Base-by-base conservation (phyloP, 2,797 vertebrate genomes). In the Buceros bicornis region DNA sequence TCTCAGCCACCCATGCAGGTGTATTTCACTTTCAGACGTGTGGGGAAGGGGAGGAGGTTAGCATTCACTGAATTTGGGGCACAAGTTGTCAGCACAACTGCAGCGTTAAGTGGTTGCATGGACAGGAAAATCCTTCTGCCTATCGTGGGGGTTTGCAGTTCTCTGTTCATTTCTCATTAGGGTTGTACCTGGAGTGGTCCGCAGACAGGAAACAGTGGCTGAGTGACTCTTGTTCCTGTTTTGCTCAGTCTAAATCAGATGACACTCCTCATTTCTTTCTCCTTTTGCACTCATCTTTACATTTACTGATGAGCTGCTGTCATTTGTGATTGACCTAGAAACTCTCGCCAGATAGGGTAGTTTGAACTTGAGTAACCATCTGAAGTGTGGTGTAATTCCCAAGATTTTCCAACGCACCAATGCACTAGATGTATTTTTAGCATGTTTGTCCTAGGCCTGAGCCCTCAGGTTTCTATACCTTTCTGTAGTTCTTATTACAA, bases 111-210 rank as follows among this genome's bases (percentile, higher is more conserved):
- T 65, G 43, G 26, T 33, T 79, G 21, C 57, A 83, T 0, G 16
- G 83, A 70, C 73, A 94, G 79, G 31, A 73, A 90, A 88, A 87
- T 79, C 62, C 72, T 81, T 35, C 58, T 58, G 42, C 61, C 58
- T 72, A 2, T 65, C 4, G 2, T 1, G 10, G 69, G 64, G 33
- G 89, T 88, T 69, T 88, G 57, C 61, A 57, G 76, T 24, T 40
- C 57, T 82, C 51, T 80, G 17, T 16, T 78, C 50, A 18, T 20
- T 71, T 53, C 53, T 74, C 20, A 50, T 66, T 53, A 77, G 43
- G 48, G 31, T 33, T 0, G 0, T 18, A 11, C 81, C 58, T 54
- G 54, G 35, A 72, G 50, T 7, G 3, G 26, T 60, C 45, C 51
- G 9, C 19, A 60, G 76, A 29, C 0, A 0, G 43, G n/a, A 95